phyloP scores from a whole-genome alignment of 2,888 invertebrate genomes.

The Baccha elongata region DNA sequence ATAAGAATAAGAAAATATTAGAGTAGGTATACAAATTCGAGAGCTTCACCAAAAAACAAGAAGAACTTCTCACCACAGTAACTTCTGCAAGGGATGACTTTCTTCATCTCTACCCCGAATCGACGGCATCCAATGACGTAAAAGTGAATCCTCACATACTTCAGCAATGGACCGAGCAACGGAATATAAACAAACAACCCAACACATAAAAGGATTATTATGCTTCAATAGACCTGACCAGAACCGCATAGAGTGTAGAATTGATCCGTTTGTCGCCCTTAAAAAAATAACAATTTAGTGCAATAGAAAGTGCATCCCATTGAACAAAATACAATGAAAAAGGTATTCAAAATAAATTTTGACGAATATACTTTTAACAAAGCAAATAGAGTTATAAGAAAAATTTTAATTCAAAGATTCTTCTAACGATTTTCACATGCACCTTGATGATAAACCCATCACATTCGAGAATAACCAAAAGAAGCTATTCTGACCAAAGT shows the following conservation, averaged over 20 bases:
- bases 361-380: not conserved
- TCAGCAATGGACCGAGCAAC: conserved; percentile 44
- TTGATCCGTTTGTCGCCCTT: conserved; percentile 29
- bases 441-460: conserved; percentile 71
- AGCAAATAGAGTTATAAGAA: not conserved
- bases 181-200: conserved; percentile 65
- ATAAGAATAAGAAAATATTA: not conserved
- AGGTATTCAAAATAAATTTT: conserved; percentile 35
- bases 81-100: conserved; percentile 32
- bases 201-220: conserved; percentile 60
- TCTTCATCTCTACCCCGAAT: conserved; percentile 11
- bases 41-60: conserved; percentile 49
- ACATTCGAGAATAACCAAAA: conserved; percentile 83
- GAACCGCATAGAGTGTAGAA: conserved; percentile 43
- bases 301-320: conserved; percentile 58
- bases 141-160: conserved; percentile 58
- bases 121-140: conserved; percentile 52
- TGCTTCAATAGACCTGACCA: conserved; percentile 54
- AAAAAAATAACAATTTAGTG: conserved; percentile 33
- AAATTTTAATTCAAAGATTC: conserved; percentile 61
- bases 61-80: conserved; percentile 63
- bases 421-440: conserved; percentile 74
- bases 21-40: not conserved
- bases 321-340: conserved; percentile 62
- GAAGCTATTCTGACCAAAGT: conserved; percentile 91